Base-by-base conservation (phyloP, 1,140 invertebrate genomes). In the Drosophila ohnishii region DNA sequence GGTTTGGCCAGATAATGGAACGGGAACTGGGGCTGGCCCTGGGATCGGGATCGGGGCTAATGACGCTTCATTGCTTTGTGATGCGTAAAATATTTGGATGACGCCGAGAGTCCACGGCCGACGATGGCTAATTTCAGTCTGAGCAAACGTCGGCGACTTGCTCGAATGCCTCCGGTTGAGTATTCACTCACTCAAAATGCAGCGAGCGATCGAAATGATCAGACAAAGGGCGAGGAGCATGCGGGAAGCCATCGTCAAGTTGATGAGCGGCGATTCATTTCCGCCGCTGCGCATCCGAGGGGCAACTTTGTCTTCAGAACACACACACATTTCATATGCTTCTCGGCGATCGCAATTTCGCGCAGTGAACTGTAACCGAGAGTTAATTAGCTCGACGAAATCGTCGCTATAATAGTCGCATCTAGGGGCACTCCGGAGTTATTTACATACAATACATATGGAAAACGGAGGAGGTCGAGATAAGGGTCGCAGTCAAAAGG, bases 351-450 rank as follows among this genome's bases (percentile, higher is more conserved):
- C 81, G 83, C 83, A 65, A 75, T 78, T 86, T 87, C 59, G 75
- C 79, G 70, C 82, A 86, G 78, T 86, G 83, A 86, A 86, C 82
- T 86, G 82, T 86, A 82, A 82, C 82, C 83, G 83, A 87, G 78
- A 86, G 83, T 86, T 86, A 86, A 86, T 86, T 82, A 86, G 82
- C 83, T 87, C 70, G 60, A 78, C 78, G 62, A 75, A 85, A 78
- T 75, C 73, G 59, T 84, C 69, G 59, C 55, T 37, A 50, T 62
- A 53, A 57, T 53, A 56, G 37, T 56, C 51, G 34, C 63, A 35
- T 58, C 63, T 65, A 61, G 75, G 75, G 50, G 50, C 47, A 25
- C 65, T 47, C 35, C 28, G 45, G 35, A 51, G 45, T 9, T 58
- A 82, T 74, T 77, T 60, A 56, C 50, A 84, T 75, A 44, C 14